phyloP scores from a whole-genome alignment of 2,113 vertebrate genomes.

The Plecturocebus donacophilus region DNA sequence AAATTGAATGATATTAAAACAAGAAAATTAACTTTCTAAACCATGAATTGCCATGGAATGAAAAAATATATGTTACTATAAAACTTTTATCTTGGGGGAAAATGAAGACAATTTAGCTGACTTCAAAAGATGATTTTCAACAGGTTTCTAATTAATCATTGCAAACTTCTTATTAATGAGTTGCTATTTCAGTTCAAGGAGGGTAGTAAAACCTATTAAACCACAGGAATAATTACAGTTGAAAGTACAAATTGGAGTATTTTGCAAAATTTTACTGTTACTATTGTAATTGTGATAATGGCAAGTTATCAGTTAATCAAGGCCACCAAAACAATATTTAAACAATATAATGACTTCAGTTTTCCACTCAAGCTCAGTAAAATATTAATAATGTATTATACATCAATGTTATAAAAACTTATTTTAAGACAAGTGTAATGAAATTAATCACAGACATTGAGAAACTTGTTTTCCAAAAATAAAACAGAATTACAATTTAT shows the following conservation, averaged over 20 bases:
- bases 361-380: not conserved
- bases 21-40: not conserved
- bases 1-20: not conserved
- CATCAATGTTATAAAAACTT: not conserved
- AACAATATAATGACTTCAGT: not conserved
- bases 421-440: not conserved
- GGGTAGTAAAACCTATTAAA: not conserved
- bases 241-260: not conserved
- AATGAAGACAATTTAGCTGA: not conserved
- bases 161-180: constrained; percentile 42
- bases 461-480: not conserved
- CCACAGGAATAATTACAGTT: constrained; percentile 56
- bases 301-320: not conserved
- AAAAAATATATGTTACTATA: not conserved
- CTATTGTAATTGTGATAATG: not conserved
- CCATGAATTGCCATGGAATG: not conserved
- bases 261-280: constrained; percentile 34
- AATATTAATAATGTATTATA: not conserved
- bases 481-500: not conserved
- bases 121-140: constrained; percentile 61
- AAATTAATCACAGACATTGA: not conserved
- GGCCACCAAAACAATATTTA: not conserved
- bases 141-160: constrained; percentile 61
- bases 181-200: not conserved
- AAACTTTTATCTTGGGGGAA: not conserved